Percentiles rank a stretch among this genome's conserved stretches.
phyloP scores from a whole-genome alignment of 1,140 invertebrate species.

The Holcopasites calliopsidis region DNA sequence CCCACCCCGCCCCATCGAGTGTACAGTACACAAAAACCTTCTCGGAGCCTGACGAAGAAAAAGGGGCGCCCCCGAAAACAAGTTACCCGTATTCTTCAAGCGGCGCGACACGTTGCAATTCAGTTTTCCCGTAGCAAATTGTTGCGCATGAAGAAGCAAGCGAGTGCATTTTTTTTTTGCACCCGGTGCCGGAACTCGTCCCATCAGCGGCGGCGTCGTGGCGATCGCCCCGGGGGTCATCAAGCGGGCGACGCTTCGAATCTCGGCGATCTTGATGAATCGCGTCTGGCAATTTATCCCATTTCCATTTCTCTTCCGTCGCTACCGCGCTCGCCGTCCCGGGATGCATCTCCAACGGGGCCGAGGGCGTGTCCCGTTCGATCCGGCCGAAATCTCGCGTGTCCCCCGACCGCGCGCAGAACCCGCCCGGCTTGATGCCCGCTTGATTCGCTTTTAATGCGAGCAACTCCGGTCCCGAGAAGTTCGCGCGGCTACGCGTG shows the following conservation, averaged over 20 bases:
- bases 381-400: background rate
- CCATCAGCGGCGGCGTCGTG: no score
- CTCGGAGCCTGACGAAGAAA: no score
- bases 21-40: no score
- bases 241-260: background rate
- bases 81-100: no score
- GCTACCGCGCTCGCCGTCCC: background rate
- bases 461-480: background rate
- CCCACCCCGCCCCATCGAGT: no score
- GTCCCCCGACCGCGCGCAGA: background rate
- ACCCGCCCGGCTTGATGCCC: background rate
- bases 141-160: no score
- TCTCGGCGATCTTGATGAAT: slow-evolving; percentile 8
- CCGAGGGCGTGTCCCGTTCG: background rate
- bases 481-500: background rate
- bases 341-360: no score
- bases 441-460: slow-evolving; percentile 16
- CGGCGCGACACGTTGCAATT: no score
- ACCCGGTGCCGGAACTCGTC: no score
- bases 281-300: background rate
- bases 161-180: no score
- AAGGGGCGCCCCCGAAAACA: no score
- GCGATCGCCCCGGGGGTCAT: background rate
- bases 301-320: background rate
- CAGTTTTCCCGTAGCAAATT: no score